These are phyloP conservation scores for Metopolophium dirhodum DNA, from an alignment of 1,140 invertebrate genomes.

Conservation along the genomic window DNA sequence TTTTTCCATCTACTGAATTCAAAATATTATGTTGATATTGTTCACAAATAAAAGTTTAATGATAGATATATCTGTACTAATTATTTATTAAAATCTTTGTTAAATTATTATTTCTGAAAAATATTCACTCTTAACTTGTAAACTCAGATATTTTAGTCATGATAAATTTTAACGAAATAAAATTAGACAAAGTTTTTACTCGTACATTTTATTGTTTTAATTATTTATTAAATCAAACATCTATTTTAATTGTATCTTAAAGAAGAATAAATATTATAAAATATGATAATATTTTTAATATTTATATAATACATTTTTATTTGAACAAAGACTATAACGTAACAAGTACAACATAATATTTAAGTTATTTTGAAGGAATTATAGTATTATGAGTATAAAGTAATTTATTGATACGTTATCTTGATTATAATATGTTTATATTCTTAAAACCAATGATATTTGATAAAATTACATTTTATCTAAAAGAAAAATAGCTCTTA, in stretches of 20 bases:
- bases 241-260: neutral
- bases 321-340: neutral
- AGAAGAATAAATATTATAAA: neutral
- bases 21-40: neutral
- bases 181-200: neutral
- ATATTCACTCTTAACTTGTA: neutral
- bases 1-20: neutral
- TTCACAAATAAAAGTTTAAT: neutral
- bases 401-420: neutral
- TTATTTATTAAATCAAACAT: neutral
- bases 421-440: neutral
- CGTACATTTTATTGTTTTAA: neutral
- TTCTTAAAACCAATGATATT: neutral
- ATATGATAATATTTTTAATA: neutral
- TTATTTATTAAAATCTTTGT: neutral
- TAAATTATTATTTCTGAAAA: neutral
- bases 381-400: neutral
- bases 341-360: neutral
- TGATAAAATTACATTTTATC: no score
- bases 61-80: neutral
- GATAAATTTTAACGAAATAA: neutral
- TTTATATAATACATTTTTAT: neutral
- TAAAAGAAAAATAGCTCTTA: no score
- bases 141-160: neutral
- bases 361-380: neutral